Conservation (phyloP, 2,797 vertebrate genomes). For the Fistularia commersonii region DNA sequence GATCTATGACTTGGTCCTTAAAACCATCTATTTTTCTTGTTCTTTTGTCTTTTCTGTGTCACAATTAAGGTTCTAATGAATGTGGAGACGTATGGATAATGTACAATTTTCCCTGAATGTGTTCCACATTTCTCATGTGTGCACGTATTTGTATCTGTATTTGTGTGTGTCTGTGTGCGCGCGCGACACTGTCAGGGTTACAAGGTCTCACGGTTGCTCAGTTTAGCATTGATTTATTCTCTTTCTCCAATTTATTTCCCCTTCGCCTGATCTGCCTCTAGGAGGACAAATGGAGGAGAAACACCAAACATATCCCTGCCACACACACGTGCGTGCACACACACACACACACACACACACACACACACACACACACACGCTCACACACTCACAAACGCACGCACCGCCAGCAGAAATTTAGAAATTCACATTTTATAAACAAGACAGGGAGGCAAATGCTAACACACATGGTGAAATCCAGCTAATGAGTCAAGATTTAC, state of each 20-base stretch:
- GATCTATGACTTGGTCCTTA: not conserved
- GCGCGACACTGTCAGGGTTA: constrained; percentile 60
- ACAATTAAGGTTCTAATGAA: no score
- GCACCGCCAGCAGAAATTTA: no score
- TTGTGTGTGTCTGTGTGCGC: constrained; percentile 11
- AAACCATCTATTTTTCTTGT: not conserved
- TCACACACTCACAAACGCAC: constrained; percentile 20
- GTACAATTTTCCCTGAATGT: constrained; percentile 27
- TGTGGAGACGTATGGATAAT: no score
- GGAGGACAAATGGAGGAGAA: constrained; percentile 76
- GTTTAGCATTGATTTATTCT: constrained; percentile 78
- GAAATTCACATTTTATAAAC: no score
- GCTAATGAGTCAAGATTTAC: no score
- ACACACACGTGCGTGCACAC: constrained; percentile 11
- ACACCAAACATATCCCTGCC: constrained; percentile 45
- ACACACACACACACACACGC: constrained; percentile 5
- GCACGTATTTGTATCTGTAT: constrained; percentile 5
- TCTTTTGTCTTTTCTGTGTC: constrained; percentile 11
- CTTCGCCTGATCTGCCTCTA: constrained; percentile 67
- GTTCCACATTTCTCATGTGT: constrained; percentile 10
- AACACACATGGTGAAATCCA: no score
- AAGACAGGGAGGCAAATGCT: no score
- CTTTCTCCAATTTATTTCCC: constrained; percentile 75
- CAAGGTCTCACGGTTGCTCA: constrained; percentile 69
- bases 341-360: constrained; percentile 7